phyloP scores from a whole-genome alignment of 2,797 vertebrate genomes.

The Anguilla obscura region DNA sequence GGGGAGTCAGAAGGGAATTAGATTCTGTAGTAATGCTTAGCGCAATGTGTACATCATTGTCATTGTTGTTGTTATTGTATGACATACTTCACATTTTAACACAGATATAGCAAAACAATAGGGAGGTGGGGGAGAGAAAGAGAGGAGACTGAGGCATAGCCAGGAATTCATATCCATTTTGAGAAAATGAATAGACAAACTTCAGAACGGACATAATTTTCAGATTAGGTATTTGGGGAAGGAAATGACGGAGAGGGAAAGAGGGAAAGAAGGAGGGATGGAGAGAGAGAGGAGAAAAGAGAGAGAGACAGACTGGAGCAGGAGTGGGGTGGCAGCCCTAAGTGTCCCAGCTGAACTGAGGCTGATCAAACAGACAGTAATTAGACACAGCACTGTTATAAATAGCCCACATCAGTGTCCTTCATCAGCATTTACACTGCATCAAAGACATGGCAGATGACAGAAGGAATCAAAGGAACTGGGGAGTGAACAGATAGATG shows the following conservation, averaged over 20 bases:
- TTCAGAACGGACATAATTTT: not conserved
- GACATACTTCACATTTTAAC: not conserved
- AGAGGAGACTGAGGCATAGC: not conserved
- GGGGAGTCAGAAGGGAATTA: not conserved
- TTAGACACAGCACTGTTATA: conserved; percentile 19
- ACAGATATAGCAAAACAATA: not conserved
- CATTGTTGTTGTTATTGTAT: not conserved
- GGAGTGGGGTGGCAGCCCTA: not conserved
- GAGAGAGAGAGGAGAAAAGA: not conserved
- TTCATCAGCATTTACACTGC: conserved; percentile 22
- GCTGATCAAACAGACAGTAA: conserved; percentile 21
- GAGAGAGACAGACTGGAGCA: not conserved
- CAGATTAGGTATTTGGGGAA: not conserved
- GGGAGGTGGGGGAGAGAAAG: not conserved
- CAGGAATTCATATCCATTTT: not conserved
- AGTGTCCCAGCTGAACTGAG: conserved; percentile 10
- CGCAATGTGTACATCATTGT: not conserved
- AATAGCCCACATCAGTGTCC: conserved; percentile 14
- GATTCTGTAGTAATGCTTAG: not conserved
- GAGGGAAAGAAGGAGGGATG: not conserved
- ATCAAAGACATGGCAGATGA: conserved; percentile 16
- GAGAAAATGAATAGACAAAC: not conserved
- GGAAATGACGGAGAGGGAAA: not conserved
- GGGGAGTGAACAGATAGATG: not conserved
- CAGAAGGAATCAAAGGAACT: not conserved